These are phyloP conservation scores for Brachionichthys hirsutus DNA, from an alignment of 2,113 vertebrate species.

Conservation along the genomic window DNA sequence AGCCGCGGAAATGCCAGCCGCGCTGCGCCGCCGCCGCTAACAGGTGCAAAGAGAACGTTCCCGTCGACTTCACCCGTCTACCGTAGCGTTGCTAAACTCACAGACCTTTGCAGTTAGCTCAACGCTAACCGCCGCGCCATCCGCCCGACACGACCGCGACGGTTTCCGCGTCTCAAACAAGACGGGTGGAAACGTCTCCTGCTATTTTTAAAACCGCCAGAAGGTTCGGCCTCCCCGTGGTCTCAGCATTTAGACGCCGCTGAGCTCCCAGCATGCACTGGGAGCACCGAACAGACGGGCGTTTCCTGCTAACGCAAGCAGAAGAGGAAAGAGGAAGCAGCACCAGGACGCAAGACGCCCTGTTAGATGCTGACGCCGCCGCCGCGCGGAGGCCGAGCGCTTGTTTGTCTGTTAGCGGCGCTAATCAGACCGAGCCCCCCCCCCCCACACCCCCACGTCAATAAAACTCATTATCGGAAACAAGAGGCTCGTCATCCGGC, in stretches of 20 bases:
- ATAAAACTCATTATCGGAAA: conserved; percentile 60
- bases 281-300: background rate
- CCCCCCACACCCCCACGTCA: too few relatives aligned
- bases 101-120: too few relatives aligned
- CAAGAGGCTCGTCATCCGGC: conserved; percentile 38
- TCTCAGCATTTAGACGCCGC: background rate
- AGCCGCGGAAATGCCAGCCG: background rate
- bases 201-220: background rate
- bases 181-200: too few relatives aligned
- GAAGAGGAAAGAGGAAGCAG: background rate
- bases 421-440: conserved; percentile 42
- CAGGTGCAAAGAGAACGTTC: background rate
- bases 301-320: conserved; percentile 9
- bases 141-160: too few relatives aligned
- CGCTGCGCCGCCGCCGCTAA: background rate
- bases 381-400: conserved; percentile 11
- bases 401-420: conserved; percentile 47
- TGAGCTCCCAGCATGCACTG: background rate
- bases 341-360: conserved; percentile 1
- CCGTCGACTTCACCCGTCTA: background rate
- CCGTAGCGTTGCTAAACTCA: too few relatives aligned
- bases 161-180: too few relatives aligned
- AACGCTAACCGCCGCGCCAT: too few relatives aligned
- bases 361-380: background rate
- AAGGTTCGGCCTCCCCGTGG: background rate